A percentile compares a stretch with the other conserved stretches of the same genome.
Evolutionary conservation across 2,888 invertebrate species (phyloP).

Genomic region (Seira sanloemensis): DNA sequence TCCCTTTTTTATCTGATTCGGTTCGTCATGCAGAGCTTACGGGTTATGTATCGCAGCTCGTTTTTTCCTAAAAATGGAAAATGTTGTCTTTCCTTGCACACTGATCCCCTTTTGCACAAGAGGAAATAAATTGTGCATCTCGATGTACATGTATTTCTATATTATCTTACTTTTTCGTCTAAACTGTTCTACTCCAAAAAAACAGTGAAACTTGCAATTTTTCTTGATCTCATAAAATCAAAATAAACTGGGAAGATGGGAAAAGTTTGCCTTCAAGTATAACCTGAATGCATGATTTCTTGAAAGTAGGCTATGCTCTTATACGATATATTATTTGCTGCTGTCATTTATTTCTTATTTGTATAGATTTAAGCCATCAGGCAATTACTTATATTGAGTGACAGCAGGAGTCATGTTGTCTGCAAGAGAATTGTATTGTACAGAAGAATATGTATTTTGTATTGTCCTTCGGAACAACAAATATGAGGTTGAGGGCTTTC

Average conservation of each 20-base stretch:
- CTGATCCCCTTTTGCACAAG: not conserved
- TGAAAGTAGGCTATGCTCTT: too few species aligned
- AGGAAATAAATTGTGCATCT: not conserved
- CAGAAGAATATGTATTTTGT: not conserved
- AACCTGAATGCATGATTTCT: too few species aligned
- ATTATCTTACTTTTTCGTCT: too few species aligned
- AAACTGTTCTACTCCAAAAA: too few species aligned
- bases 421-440: not conserved
- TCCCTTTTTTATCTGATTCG: not conserved
- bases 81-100: not conserved
- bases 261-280: too few species aligned
- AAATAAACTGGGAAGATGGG: too few species aligned
- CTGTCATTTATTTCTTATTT: not conserved
- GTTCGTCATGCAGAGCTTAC: too few species aligned
- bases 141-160: too few species aligned
- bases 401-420: not conserved
- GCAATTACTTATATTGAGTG: not conserved
- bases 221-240: too few species aligned
- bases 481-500: not conserved
- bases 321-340: not conserved
- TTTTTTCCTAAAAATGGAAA: not conserved
- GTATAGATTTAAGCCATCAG: not conserved
- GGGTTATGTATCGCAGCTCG: too few species aligned
- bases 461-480: constrained; percentile 4
- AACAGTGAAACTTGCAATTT: too few species aligned